Base-by-base conservation (phyloP, 1,140 invertebrate genomes). In the Calosoma granatense region DNA sequence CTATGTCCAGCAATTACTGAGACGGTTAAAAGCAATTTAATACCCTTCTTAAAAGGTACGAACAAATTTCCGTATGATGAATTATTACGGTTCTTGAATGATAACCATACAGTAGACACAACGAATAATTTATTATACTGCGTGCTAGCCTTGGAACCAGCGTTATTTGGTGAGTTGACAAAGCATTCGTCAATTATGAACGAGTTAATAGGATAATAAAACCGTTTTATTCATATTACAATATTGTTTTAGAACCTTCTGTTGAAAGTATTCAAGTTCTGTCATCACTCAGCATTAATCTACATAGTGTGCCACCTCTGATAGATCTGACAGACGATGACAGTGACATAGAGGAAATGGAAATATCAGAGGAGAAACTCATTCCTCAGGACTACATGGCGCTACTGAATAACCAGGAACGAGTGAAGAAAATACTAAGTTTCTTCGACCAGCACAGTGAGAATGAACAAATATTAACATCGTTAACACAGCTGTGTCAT, bases 141-240 rank as follows among this genome's bases (percentile, higher is more conserved):
- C 19, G 70, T 88, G 3, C 67, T 90, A 19, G 72, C 78, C 2
- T 65, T 90, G 20, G 85, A 88, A 71, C 82, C 82, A 1, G 65
- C 70, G 39, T 74, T 79, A 63, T 82, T 82, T 67, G 76, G 83
- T 83, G 68, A 78, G 77, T 72, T n/a, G n/a, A n/a, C n/a, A n/a
- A n/a, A n/a, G n/a, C n/a, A n/a, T n/a, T n/a, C n/a, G n/a, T n/a
- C n/a, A n/a, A n/a, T n/a, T n/a, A n/a, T n/a, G n/a, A n/a, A n/a
- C n/a, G n/a, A n/a, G n/a, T n/a, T n/a, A n/a, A n/a, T n/a, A n/a
- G n/a, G n/a, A n/a, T n/a, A n/a, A n/a, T n/a, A n/a, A n/a, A n/a
- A n/a, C n/a, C n/a, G n/a, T n/a, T n/a, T n/a, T n/a, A n/a, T n/a
- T n/a, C n/a, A n/a, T n/a, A n/a, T n/a, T n/a, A n/a, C 15, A 47